Evolutionary conservation across 1,140 invertebrate species (phyloP).

Genomic region (Sogatella furcifera): DNA sequence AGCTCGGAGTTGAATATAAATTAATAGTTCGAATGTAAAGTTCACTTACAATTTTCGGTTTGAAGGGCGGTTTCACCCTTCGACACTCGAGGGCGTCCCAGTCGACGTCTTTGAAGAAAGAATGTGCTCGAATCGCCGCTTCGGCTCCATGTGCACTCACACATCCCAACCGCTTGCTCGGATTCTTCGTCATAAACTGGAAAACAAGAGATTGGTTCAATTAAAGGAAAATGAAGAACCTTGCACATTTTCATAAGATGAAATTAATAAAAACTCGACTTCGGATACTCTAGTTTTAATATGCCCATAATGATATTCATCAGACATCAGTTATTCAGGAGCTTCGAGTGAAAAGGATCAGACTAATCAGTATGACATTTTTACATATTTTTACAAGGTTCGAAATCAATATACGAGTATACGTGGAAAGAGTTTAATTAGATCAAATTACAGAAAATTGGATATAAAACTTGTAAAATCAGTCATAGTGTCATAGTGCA

Average conservation of each 20-base stretch:
- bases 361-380: too few species aligned
- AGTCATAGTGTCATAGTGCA: too few species aligned
- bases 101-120: conserved; percentile 95
- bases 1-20: neutral
- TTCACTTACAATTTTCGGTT: conserved; percentile 89
- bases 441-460: too few species aligned
- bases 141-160: conserved; percentile 62
- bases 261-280: too few species aligned
- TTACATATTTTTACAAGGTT: too few species aligned
- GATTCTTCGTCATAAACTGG: conserved; percentile 98
- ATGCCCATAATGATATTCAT: too few species aligned
- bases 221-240: neutral
- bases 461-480: too few species aligned
- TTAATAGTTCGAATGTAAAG: neutral
- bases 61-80: conserved; percentile 92
- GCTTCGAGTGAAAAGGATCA: too few species aligned
- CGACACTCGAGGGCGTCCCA: conserved; percentile 88
- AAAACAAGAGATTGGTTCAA: conserved; percentile 8
- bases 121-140: conserved; percentile 79
- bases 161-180: conserved; percentile 86
- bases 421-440: too few species aligned
- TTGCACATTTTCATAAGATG: neutral
- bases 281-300: too few species aligned
- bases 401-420: too few species aligned
- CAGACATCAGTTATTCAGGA: too few species aligned